Evolutionary conservation across 1,140 invertebrate genomes (phyloP).

Genomic region (Bombus waltoni): DNA sequence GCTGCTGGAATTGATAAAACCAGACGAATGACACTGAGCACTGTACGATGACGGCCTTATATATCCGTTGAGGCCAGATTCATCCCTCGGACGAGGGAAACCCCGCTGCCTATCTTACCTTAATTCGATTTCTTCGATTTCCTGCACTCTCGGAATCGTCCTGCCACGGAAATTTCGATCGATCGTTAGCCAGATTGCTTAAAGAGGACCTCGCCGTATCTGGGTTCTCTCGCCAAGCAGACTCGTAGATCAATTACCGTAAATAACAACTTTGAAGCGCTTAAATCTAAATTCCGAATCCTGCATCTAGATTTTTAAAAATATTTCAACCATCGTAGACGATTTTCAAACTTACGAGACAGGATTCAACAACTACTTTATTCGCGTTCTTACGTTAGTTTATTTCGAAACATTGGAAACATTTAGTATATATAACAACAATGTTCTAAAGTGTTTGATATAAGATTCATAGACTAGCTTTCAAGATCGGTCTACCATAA

Average conservation of each 20-base stretch:
- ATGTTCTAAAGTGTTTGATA: background rate
- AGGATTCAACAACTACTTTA: no score
- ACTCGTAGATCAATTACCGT: background rate
- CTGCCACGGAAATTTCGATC: conserved; percentile 30
- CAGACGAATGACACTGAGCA: conserved; percentile 65
- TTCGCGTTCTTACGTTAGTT: no score
- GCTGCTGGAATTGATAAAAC: conserved; percentile 62
- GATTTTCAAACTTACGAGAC: no score
- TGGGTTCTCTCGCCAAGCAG: no score
- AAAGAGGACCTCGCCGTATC: background rate
- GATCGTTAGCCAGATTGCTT: conserved; percentile 14
- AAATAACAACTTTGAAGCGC: background rate
- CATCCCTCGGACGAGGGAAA: conserved; percentile 62
- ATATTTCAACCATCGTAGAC: no score
- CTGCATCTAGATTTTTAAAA: background rate
- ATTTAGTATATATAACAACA: no score
- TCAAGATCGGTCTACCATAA: background rate
- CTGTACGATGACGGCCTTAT: conserved; percentile 62
- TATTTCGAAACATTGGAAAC: no score
- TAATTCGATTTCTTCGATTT: conserved; percentile 68
- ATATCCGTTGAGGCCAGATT: conserved; percentile 65
- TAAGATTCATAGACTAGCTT: background rate
- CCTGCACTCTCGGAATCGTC: conserved; percentile 64
- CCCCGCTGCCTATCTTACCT: conserved; percentile 64
- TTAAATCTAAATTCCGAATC: background rate